Percentiles rank a stretch among this genome's conserved stretches.
These are phyloP conservation scores for Leptobrachium ailaonicum DNA, from an alignment of 2,113 vertebrate genomes.

Conservation along the genomic window DNA sequence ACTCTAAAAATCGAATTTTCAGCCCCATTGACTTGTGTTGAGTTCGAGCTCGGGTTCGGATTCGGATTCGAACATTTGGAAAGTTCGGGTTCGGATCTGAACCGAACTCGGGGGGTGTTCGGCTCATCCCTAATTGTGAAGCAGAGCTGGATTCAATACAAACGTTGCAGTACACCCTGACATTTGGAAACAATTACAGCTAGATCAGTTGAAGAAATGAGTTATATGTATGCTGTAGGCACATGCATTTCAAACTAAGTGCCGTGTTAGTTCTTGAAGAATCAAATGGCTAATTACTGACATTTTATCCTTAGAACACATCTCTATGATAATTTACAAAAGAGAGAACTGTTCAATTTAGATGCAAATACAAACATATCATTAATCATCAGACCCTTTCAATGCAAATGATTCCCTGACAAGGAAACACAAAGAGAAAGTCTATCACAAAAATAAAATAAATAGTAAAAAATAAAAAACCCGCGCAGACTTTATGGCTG, in stretches of 20 bases:
- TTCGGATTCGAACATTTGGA: too few species aligned
- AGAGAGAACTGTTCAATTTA: constrained; percentile 44
- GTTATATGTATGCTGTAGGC: neutral
- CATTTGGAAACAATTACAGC: neutral
- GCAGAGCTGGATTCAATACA: too few species aligned
- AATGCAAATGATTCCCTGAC: constrained; percentile 31
- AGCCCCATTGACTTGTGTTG: too few species aligned
- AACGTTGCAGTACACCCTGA: neutral
- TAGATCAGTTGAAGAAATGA: neutral
- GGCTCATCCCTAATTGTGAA: too few species aligned
- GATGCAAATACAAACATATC: constrained; percentile 44
- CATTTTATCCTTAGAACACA: constrained; percentile 38
- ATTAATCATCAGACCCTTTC: constrained; percentile 45
- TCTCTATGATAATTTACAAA: constrained; percentile 30
- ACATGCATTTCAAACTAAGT: neutral
- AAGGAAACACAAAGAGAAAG: constrained; percentile 27
- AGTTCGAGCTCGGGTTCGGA: too few species aligned
- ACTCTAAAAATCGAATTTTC: too few species aligned
- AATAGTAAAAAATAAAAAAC: too few species aligned
- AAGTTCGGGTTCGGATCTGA: too few species aligned
- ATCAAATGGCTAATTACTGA: constrained; percentile 42
- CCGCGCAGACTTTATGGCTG: constrained; percentile 4
- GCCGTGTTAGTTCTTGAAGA: constrained; percentile 18
- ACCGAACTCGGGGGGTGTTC: too few species aligned
- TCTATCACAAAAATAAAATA: constrained; percentile 3